Percentiles rank a stretch among this genome's conserved stretches.
phyloP scores from a whole-genome alignment of 2,113 vertebrate species.

The Ophiodon elongatus region DNA sequence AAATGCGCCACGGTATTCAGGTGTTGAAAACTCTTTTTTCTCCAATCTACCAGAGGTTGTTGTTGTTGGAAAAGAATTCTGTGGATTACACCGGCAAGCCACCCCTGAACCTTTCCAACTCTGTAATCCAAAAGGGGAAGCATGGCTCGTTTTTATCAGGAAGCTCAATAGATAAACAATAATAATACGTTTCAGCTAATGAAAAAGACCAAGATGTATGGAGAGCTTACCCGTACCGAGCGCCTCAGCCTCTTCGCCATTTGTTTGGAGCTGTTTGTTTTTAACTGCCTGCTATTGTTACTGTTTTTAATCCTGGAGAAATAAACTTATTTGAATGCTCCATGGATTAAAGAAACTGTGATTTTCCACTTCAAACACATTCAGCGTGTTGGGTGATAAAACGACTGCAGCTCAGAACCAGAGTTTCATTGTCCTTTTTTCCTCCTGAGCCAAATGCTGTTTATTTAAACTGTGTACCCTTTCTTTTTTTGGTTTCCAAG shows the following conservation, averaged over 20 bases:
- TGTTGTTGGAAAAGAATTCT: slow-evolving; percentile 71
- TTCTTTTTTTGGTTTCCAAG: slow-evolving; percentile 52
- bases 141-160: slow-evolving; percentile 53
- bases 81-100: slow-evolving; percentile 75
- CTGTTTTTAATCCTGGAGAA: slow-evolving; percentile 81
- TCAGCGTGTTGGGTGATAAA: slow-evolving; percentile 73
- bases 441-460: slow-evolving; percentile 64
- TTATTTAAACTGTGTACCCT: slow-evolving; percentile 67
- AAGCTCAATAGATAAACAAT: slow-evolving; percentile 80
- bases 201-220: slow-evolving; percentile 71
- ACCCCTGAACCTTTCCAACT: slow-evolving; percentile 69
- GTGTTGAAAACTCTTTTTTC: slow-evolving; percentile 72
- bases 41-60: slow-evolving; percentile 64
- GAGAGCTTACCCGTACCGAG: slow-evolving; percentile 72
- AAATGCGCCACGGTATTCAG: slow-evolving; percentile 65
- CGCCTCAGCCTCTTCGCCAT: slow-evolving; percentile 52
- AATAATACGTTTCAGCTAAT: slow-evolving; percentile 77
- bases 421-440: slow-evolving; percentile 72
- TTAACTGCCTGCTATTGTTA: slow-evolving; percentile 80
- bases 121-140: slow-evolving; percentile 78
- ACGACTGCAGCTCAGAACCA: slow-evolving; percentile 66
- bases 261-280: slow-evolving; percentile 82
- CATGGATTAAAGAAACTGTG: slow-evolving; percentile 82
- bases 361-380: slow-evolving; percentile 83
- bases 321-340: slow-evolving; percentile 80